Evolutionary conservation across 2,888 invertebrate genomes (phyloP), one percentile per base, ranked within the genome.

Genomic region (Electrophaes corylata): DNA sequence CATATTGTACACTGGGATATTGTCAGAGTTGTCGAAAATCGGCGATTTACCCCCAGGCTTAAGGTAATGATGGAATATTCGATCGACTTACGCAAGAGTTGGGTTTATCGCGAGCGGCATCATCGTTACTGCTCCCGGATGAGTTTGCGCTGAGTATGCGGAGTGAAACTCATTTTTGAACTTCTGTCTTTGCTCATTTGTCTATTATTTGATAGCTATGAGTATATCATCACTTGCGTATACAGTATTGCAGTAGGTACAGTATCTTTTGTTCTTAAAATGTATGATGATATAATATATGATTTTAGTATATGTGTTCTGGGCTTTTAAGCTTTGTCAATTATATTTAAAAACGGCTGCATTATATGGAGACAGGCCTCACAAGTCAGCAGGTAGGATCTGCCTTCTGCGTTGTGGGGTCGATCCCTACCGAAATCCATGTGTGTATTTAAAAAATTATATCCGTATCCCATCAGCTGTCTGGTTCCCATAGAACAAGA

Each of bases 61-160:
- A 78, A 80, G 76, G 81, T 82, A 81, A 83, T 81, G 81, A 82
- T 77, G 74, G 81, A 81, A 81, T 81, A 80, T 81, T 80, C 77
- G 75, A 77, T 76, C 78, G 75, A 75, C 67, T 76, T 71, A 73
- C 70, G 71, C 67, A 69, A 66, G 63, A 67, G 64, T 67, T 69
- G 61, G 69, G 65, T 76, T 78, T 77, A 77, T 78, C 70, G 71
- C 65, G 70, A 66, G 39, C 62, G 65, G 61, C 66, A 71, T 76
- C 75, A 75, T 71, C 66, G 72, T 73, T 73, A 78, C 69, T 65
- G 63, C 64, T 71, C 72, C 71, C 69, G 53, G 69, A 71, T 69
- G 72, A 68, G 49, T 52, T 37, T 50, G 14, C 45, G 52, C 54
- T 49, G 37, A 58, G 53, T 41, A 12, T 35, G 54, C 54, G n/a